Percentiles rank a stretch among this genome's conserved stretches.
Conservation (phyloP, 2,888 invertebrate genomes). For the Anorthoa munda region DNA sequence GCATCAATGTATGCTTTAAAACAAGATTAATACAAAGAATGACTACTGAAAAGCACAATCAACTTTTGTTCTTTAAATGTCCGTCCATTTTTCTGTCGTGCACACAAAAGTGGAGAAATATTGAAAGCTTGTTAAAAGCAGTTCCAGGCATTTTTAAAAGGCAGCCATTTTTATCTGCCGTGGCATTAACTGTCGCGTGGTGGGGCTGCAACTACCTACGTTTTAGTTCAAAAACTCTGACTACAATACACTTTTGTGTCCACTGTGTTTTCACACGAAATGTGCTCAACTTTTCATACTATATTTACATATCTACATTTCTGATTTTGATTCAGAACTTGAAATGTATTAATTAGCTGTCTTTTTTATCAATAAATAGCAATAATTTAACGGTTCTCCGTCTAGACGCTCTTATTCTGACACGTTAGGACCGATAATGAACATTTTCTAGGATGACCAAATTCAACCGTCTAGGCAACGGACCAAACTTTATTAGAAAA, state of each 20-base stretch:
- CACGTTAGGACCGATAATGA: slow-evolving; percentile 41
- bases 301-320: slow-evolving; percentile 36
- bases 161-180: slow-evolving; percentile 41
- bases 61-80: too few relatives aligned
- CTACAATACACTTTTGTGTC: slow-evolving; percentile 41
- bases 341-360: slow-evolving; percentile 22
- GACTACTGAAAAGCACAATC: too few relatives aligned
- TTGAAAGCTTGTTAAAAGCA: slow-evolving; percentile 34
- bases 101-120: slow-evolving; percentile 18
- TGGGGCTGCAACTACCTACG: neutral
- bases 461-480: slow-evolving; percentile 49
- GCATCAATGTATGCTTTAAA: too few relatives aligned
- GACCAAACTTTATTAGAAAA: slow-evolving; percentile 46
- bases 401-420: slow-evolving; percentile 52
- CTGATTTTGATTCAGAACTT: neutral
- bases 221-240: slow-evolving; percentile 38
- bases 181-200: slow-evolving; percentile 33
- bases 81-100: slow-evolving; percentile 8
- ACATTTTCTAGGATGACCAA: slow-evolving; percentile 38
- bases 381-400: slow-evolving; percentile 33
- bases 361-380: slow-evolving; percentile 43
- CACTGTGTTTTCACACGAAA: slow-evolving; percentile 23
- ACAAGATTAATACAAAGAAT: too few relatives aligned
- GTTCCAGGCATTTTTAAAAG: too few relatives aligned
- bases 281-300: neutral